Conservation (phyloP, 2,888 invertebrate species). For the Pantelozetes paolii region DNA sequence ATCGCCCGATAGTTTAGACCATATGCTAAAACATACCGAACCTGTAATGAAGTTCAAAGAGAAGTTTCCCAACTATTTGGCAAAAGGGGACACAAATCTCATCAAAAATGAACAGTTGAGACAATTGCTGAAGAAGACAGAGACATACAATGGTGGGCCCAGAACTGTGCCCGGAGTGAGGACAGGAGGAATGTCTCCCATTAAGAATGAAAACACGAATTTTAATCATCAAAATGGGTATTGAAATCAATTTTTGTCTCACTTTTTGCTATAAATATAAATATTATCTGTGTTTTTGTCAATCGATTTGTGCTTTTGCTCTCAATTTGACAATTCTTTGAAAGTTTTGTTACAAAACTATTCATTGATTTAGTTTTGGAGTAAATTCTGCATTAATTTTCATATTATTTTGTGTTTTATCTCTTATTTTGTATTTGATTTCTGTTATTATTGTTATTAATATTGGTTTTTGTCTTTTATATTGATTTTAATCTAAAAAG, state of each 20-base stretch:
- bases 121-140: slow-evolving; percentile 17
- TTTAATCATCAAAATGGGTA: slow-evolving; percentile 14
- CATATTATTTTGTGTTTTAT: neutral
- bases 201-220: slow-evolving; percentile 7
- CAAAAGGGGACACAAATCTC: neutral
- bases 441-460: too few species aligned
- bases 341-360: too few species aligned
- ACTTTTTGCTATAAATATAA: neutral
- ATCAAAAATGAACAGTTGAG: slow-evolving; percentile 8
- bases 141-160: slow-evolving; percentile 39
- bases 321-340: too few species aligned
- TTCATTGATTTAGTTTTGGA: too few species aligned
- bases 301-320: too few species aligned
- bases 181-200: slow-evolving; percentile 45
- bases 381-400: too few species aligned
- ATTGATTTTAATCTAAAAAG: too few species aligned
- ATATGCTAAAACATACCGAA: slow-evolving; percentile 24
- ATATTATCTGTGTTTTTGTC: too few species aligned
- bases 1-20: slow-evolving; percentile 32
- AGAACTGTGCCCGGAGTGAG: slow-evolving; percentile 47
- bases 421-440: too few species aligned
- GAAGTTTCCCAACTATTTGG: slow-evolving; percentile 45
- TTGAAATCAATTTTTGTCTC: neutral
- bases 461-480: too few species aligned
- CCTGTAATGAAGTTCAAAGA: slow-evolving; percentile 47